phyloP scores from a whole-genome alignment of 2,113 vertebrate genomes.

The Motacilla alba region DNA sequence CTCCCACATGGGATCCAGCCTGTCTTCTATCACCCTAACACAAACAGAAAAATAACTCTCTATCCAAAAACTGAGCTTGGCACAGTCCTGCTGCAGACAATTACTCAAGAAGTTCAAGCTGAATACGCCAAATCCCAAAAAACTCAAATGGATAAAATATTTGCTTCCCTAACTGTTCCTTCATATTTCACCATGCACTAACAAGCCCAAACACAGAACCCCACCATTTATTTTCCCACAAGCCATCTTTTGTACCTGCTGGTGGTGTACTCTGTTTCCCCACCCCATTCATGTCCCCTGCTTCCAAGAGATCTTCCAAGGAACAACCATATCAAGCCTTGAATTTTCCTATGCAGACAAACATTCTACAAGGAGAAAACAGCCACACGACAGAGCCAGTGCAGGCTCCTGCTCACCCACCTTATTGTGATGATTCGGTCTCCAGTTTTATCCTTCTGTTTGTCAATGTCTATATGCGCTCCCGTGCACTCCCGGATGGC shows the following conservation, averaged over 20 bases:
- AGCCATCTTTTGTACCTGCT: rapidly evolving
- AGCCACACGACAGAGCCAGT: rapidly evolving
- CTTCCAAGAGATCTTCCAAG: not conserved
- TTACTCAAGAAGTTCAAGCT: not conserved
- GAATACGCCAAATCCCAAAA: not conserved
- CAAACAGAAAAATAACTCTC: not conserved
- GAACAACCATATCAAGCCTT: not conserved
- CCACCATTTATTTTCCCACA: rapidly evolving
- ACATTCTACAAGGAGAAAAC: not conserved
- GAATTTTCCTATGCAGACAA: not conserved
- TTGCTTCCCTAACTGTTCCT: not conserved
- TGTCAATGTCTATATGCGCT: slow-evolving; percentile 98
- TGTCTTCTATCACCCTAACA: rapidly evolving
- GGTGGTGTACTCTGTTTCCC: not conserved
- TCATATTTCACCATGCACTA: rapidly evolving
- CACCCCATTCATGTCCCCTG: not conserved
- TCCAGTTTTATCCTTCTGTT: slow-evolving; percentile 98
- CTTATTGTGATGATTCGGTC: slow-evolving; percentile 99
- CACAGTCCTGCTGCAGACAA: not conserved
- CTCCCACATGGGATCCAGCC: rapidly evolving
- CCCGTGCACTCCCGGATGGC: slow-evolving; percentile 97
- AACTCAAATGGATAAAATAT: rapidly evolving
- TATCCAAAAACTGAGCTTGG: not conserved
- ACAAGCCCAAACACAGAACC: not conserved
- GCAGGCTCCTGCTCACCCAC: slow-evolving; percentile 77